phyloP scores from a whole-genome alignment of 2,888 invertebrate species.

The Atethmia centrago region DNA sequence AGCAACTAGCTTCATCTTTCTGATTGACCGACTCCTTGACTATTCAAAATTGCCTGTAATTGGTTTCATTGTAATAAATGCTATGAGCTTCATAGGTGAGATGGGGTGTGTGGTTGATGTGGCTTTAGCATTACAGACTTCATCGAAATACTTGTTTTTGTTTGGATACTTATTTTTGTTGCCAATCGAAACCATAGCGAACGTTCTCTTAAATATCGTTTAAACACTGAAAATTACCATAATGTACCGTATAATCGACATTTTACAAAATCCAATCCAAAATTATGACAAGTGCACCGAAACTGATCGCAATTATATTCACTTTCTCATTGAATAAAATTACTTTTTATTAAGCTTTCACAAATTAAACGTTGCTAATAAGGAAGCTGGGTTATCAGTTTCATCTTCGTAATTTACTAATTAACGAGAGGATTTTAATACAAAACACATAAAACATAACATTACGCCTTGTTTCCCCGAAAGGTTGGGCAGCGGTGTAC shows the following conservation, averaged over 20 bases:
- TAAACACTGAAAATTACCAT: conserved; percentile 6
- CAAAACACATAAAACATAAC: too few species aligned
- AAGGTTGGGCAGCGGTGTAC: too few species aligned
- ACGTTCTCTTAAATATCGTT: conserved; percentile 20
- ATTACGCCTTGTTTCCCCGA: not conserved
- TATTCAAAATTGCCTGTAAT: too few species aligned
- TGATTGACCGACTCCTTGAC: too few species aligned
- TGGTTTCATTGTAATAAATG: too few species aligned
- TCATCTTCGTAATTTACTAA: conserved; percentile 41
- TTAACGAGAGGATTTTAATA: conserved; percentile 11
- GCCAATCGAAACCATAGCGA: conserved; percentile 18
- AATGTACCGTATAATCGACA: conserved; percentile 34
- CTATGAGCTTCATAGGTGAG: not conserved
- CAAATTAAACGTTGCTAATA: conserved; percentile 45
- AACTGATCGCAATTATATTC: conserved; percentile 32
- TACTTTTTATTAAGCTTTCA: conserved; percentile 46
- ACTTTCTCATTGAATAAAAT: conserved; percentile 49
- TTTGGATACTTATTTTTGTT: not conserved
- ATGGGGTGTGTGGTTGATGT: not conserved
- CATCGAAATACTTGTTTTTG: not conserved
- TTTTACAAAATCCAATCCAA: conserved; percentile 37
- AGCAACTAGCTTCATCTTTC: too few species aligned
- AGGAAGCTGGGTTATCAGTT: conserved; percentile 40
- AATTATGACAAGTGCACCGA: conserved; percentile 17
- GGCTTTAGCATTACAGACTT: not conserved